Base-by-base conservation (phyloP, 1,140 invertebrate genomes). In the Capitella teleta region DNA sequence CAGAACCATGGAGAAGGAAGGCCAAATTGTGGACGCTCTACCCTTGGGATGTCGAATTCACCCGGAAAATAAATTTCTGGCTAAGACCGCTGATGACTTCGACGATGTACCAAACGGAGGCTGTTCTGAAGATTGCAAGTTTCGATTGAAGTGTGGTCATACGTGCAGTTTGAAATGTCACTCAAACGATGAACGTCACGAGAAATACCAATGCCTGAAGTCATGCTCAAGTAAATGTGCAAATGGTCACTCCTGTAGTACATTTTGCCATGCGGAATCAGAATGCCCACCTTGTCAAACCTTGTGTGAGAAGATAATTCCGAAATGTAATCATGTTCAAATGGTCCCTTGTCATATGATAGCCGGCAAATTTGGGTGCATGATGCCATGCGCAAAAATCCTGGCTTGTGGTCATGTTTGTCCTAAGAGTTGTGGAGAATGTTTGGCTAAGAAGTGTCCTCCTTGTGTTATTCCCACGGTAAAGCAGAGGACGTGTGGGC, bases 351-450 rank as follows among this genome's bases (percentile, higher is more conserved):
- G 58, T 28, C 45, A 48, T 52, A 18, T 49, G 37, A 30, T 45
- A 30, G 36, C 41, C 8, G 32, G 40, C n/a, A 21, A n/a, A 3
- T 43, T 36, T 23, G 30, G 53, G 26, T 63, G 61, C 28, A n/a
- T 37, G 3, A 41, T 23, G n/a, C 28, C 47, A 6, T 68, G 66
- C 47, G 12, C 53, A 12, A 21, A 43, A 10, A 38, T 38, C 1
- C 41, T 63, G 24, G 10, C 40, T 23, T 84, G 82, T 64, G 70
- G 66, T 0, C 82, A 84, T 66, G 28, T 14, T 18, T 82, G 80
- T 61, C 52, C 52, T 28, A 80, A 80, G 34, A 68, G 63, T 2
- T 82, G 80, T 63, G 72, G 75, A 4, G 32, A 60, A 36, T 81
- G 19, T 19, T 48, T 51, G 25, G 46, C 30, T 18, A 41, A 18